Evolutionary conservation across 1,140 invertebrate species (phyloP), one percentile per base, ranked within the genome.

Genomic region (Platyscapa corneri): DNA sequence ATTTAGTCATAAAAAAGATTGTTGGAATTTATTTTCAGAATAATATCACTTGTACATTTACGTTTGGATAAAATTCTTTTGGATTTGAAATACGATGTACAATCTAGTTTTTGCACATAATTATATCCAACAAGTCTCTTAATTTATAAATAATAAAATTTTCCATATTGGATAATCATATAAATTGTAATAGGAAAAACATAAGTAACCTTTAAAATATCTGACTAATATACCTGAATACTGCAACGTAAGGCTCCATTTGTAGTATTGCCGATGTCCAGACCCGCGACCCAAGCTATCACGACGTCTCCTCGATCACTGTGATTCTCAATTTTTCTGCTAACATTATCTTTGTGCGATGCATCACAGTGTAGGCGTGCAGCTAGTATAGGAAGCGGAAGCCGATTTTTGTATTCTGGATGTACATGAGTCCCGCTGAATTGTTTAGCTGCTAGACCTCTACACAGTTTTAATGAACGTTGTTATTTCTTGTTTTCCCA

Each of bases 221-320:
- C 30, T 34, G 5, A 6, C 27, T 6, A 23, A 14, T 12, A 87
- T 89, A 93, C 92, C 88, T 93, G 89, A 83, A 93, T 92, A 39
- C 90, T 92, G 82, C 91, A 93, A 18, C 89, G 86, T n/a, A 93
- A 82, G 14, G 87, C 84, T 10, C 89, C 88, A 39, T 56, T 80
- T 30, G 85, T 87, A 3, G 88, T 74, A 56, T 88, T 90, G 7
- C 90, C 89, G 32, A 92, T 86, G 75, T 93, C 92, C 42, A 93
- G 74, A 84, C 92, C 92, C 20, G 92, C 92, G 27, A 93, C 86
- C 92, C 92, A 93, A 30, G 89, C 89, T 20, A 93, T 91, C 39
- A 93, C 89, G 34, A 92, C 82, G 42, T 92, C 89, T 5, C 89
- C 89, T n/a, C 89, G 86, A 0, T 80, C 46, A 18, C 81, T 81